Base-by-base conservation (phyloP, 2,797 vertebrate genomes). In the Graptemys geographica region DNA sequence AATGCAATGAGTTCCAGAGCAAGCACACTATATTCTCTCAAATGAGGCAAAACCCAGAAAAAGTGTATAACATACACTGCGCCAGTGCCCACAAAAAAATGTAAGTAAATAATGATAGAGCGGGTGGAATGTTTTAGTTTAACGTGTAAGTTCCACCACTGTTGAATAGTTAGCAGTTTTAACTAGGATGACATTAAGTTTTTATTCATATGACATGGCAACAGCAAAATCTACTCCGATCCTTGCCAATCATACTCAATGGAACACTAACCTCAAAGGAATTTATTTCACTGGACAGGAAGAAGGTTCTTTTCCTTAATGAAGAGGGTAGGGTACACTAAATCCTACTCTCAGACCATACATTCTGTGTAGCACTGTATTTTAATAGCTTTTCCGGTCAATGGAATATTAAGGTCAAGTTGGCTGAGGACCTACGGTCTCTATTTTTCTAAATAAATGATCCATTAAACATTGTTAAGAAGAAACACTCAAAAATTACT, bases 391-490 rank as follows among this genome's bases (percentile, higher is more conserved):
- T 90, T 52, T 33, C 92, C 6, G 81, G 86, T 90, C 96, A 94
- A 2, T 1, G 93, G 84, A 92, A 90, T 86, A 69, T 53, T 51
- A 57, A 90, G 37, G 90, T 13, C 65, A 95, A 91, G 52, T 57
- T 81, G 78, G 80, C 47, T 94, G 94, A 89, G 83, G 72, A 88
- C 51, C 1, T 41, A 37, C 9, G 12, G n/a, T n/a, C 33, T 69
- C n/a, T 37, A 0, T 57, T 90, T 96, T 94, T 96, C 90, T 89
- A 96, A 97, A 90, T 90, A 96, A 94, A 94, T 94, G 85, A 97
- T 31, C 55, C 85, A 94, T 97, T 97, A 37, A 69, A 69, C 59
- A 37, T 37, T 69, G 18, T 21, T 69, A 96, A 95, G n/a, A 56
- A 56, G 79, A 81, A 81, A 81, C 16, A 56, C 5, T 41, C 15